Conservation (phyloP, 2,797 vertebrate species). For the Etheostoma perlongum region DNA sequence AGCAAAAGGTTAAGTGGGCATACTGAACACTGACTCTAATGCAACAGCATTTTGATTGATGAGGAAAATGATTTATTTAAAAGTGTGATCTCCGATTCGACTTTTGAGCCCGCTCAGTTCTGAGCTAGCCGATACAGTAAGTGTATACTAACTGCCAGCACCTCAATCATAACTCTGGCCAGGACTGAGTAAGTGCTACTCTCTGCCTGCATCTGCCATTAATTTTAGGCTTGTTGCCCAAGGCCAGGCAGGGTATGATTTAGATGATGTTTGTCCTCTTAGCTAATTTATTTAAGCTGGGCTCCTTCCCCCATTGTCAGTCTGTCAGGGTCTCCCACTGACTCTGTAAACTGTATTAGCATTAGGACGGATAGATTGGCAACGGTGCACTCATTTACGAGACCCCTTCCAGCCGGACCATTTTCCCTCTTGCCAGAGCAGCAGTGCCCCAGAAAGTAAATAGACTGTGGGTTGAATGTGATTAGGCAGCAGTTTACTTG, state of each 20-base stretch:
- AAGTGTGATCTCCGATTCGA: background rate
- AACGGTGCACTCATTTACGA: conserved; percentile 62
- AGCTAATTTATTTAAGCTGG: conserved; percentile 84
- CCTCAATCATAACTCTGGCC: conserved; percentile 49
- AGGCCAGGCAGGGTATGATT: conserved; percentile 70
- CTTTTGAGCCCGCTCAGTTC: conserved; percentile 14
- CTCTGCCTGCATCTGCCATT: conserved; percentile 34
- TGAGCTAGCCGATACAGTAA: conserved; percentile 26
- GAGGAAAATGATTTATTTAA: conserved; percentile 30
- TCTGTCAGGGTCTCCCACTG: conserved; percentile 70
- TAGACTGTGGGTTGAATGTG: conserved; percentile 80
- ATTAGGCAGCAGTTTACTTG: conserved; percentile 84
- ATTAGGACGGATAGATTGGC: conserved; percentile 70
- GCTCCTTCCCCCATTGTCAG: conserved; percentile 77
- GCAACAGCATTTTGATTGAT: conserved; percentile 18
- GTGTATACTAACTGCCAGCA: conserved; percentile 34
- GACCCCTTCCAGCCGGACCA: conserved; percentile 57
- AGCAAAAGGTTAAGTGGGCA: background rate
- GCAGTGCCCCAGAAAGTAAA: conserved; percentile 79
- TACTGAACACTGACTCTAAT: background rate
- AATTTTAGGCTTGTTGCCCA: conserved; percentile 49
- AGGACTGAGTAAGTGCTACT: conserved; percentile 52
- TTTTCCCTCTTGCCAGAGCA: conserved; percentile 73
- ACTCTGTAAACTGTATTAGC: conserved; percentile 79
- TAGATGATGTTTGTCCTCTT: conserved; percentile 83